Base-by-base conservation (phyloP, 2,888 invertebrate genomes). In the Monochamus alternatus region DNA sequence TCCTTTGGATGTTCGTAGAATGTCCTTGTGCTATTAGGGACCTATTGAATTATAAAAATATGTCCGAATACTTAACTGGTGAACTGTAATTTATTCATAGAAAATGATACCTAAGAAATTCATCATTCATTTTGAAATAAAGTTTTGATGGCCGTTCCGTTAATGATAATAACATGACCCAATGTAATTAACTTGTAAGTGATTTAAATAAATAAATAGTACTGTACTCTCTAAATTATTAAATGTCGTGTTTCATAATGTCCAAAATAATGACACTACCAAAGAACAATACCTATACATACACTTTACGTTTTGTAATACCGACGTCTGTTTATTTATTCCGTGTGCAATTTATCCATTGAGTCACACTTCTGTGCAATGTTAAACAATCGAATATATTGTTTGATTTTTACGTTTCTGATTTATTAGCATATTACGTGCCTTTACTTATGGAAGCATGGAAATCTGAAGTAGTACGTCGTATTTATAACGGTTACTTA, bases 311-410 rank as follows among this genome's bases (percentile, higher is more conserved):
- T 69, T 69, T 69, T 47, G 69, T 47, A 69, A 69, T 30, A n/a
- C 12, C 14, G 38, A 58, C 38, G 60, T 31, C 14, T 59, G 10
- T 31, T 69, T 60, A 59, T 69, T 69, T 22, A 69, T 69, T 69
- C 60, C 43, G 44, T 69, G 14, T 22, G 12, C 55, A 52, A 9
- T 47, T 59, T 10, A 9, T 47, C 60, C 22, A 51, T 69, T 69
- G 60, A 30, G 51, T 31, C 69, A 69, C 31, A n/a, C 7, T 60
- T 14, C 14, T 44, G 44, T 22, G 22, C 22, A 44, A 14, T 64
- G 32, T 59, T 14, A 59, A 68, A 68, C 58, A 68, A 68, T 68
- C 14, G 55, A 32, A 67, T 55, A 43, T 58, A 68, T 68, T 58
- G 32, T 43, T 68, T 59, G 32, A 58, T 68, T 31, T 30, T 55